phyloP scores from a whole-genome alignment of 2,113 vertebrate species.

The Myotis brandtii region DNA sequence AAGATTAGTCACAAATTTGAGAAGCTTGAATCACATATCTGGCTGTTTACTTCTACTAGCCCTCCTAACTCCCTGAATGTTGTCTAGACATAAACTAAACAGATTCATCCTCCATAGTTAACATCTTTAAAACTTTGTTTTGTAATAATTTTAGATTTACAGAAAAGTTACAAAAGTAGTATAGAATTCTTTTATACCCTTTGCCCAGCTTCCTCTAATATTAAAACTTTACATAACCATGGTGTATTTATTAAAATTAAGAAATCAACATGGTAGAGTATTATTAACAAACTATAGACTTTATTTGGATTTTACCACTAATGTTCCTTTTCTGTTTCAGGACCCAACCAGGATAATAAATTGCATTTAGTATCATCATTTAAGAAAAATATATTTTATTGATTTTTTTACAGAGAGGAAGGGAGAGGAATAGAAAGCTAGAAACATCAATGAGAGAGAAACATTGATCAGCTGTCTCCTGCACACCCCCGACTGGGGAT shows the following conservation, averaged over 20 bases:
- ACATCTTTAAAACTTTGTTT: constrained; percentile 65
- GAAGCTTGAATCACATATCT: constrained; percentile 81
- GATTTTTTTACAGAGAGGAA: no score
- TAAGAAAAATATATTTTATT: no score
- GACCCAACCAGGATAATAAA: background rate
- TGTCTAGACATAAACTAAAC: constrained; percentile 84
- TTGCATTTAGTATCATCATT: constrained; percentile 41
- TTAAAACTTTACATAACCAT: constrained; percentile 31
- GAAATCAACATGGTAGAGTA: background rate
- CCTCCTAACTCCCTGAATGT: constrained; percentile 72
- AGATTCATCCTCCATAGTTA: constrained; percentile 43
- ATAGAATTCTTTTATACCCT: background rate
- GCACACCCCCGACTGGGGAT: no score
- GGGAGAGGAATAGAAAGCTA: no score
- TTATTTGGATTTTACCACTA: constrained; percentile 23
- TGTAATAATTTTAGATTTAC: constrained; percentile 53
- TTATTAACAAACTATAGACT: background rate
- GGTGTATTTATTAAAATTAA: constrained; percentile 7
- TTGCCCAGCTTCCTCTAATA: background rate
- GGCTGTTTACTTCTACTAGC: constrained; percentile 77
- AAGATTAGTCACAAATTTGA: constrained; percentile 85
- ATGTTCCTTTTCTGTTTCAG: constrained; percentile 40
- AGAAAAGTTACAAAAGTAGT: background rate
- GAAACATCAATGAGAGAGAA: no score
- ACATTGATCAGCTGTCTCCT: no score